These are phyloP conservation scores for Orbicella faveolata DNA, from an alignment of 64 coral and sea anemone species.

Conservation along the genomic window DNA sequence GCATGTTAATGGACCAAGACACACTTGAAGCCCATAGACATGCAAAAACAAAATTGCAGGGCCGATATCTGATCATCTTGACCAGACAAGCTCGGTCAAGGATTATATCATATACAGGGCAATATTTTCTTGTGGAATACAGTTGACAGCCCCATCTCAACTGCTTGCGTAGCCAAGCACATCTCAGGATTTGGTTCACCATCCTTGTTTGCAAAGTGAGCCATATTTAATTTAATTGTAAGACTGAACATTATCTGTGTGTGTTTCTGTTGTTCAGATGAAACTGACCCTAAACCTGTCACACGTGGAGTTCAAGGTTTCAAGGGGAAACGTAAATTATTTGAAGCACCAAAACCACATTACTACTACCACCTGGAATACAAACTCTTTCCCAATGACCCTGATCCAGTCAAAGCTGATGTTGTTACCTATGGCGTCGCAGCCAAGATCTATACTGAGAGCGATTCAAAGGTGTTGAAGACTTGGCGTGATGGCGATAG, in stretches of 20 bases:
- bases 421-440: slow-evolving; percentile 97
- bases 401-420: slow-evolving; percentile 89
- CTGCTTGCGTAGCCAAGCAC: too few relatives aligned
- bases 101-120: too few relatives aligned
- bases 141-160: too few relatives aligned
- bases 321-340: slow-evolving; percentile 75
- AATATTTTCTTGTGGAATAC: too few relatives aligned
- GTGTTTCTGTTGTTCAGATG: slow-evolving; percentile 22
- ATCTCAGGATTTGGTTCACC: too few relatives aligned
- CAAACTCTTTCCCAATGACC: slow-evolving; percentile 77
- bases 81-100: too few relatives aligned
- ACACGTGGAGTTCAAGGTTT: slow-evolving; percentile 55
- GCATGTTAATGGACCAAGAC: too few relatives aligned
- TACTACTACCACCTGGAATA: slow-evolving; percentile 96
- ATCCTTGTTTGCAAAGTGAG: too few relatives aligned
- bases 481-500: slow-evolving; percentile 87
- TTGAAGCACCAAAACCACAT: slow-evolving; percentile 94
- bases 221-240: background rate
- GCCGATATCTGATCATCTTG: too few relatives aligned
- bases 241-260: background rate
- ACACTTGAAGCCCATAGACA: too few relatives aligned
- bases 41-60: too few relatives aligned
- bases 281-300: slow-evolving; percentile 60
- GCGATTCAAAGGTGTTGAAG: slow-evolving; percentile 91
- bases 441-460: slow-evolving; percentile 95